phyloP scores from a whole-genome alignment of 2,888 invertebrate genomes.

The Chirona hameri region DNA sequence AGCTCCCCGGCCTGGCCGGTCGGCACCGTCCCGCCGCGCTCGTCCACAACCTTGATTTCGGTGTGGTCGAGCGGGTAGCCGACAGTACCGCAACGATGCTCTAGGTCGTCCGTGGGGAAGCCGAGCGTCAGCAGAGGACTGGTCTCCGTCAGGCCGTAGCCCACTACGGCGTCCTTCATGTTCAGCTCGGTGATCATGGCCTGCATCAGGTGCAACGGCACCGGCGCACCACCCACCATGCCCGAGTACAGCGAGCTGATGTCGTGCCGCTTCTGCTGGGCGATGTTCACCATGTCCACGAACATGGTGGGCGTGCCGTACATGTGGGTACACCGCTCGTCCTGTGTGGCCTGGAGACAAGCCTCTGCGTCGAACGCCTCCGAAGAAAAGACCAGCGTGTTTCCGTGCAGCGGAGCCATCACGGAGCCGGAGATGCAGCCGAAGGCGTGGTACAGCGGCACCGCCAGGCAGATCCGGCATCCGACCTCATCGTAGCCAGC shows the following conservation, averaged over 20 bases:
- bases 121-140: no score
- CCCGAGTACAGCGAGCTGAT: constrained; percentile 45
- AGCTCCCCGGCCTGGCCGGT: constrained; percentile 43
- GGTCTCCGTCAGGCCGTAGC: constrained; percentile 2
- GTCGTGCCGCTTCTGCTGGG: constrained; percentile 41
- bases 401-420: no score
- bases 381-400: no score
- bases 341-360: not conserved
- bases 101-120: constrained; percentile 4
- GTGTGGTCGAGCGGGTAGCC: constrained; percentile 38
- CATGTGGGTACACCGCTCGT: constrained; percentile 61
- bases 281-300: constrained; percentile 62
- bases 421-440: no score
- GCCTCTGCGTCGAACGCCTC: no score
- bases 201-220: constrained; percentile 51
- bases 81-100: not conserved
- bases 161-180: constrained; percentile 47
- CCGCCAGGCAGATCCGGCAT: no score
- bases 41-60: no score
- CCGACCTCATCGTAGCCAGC: no score
- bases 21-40: no score
- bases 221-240: constrained; percentile 55
- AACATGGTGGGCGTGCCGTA: constrained; percentile 86
- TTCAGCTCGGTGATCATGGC: constrained; percentile 49
- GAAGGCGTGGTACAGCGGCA: no score